These are phyloP conservation scores for Hesperia comma DNA, from an alignment of 2,888 invertebrate species.

Conservation along the genomic window DNA sequence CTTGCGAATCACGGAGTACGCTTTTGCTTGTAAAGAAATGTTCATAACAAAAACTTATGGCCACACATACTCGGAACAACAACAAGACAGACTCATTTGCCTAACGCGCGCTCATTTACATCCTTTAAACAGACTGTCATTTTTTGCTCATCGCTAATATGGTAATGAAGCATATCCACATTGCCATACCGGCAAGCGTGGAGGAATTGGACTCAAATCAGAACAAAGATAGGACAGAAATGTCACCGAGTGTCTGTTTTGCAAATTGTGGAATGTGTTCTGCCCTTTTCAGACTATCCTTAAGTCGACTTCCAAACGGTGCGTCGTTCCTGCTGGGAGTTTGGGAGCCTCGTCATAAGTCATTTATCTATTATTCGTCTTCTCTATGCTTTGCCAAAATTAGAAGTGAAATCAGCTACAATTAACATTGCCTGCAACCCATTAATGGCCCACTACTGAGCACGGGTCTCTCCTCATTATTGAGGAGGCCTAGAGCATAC, in stretches of 20 bases:
- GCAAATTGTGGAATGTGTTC: background rate
- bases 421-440: too few species aligned
- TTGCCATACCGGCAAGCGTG: background rate
- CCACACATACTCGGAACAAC: background rate
- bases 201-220: background rate
- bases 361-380: too few species aligned
- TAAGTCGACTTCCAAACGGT: too few species aligned
- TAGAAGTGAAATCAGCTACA: too few species aligned
- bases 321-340: too few species aligned
- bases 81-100: background rate
- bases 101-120: background rate
- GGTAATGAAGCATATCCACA: slow-evolving; percentile 1
- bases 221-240: background rate
- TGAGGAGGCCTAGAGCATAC: too few species aligned
- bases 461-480: too few species aligned
- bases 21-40: background rate
- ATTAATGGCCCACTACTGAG: too few species aligned
- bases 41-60: background rate
- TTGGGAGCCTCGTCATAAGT: too few species aligned
- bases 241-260: background rate
- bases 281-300: background rate
- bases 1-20: background rate
- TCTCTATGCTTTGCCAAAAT: too few species aligned
- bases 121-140: background rate
- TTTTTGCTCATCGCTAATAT: background rate